Evolutionary conservation across 64 coral and sea anemone species (phyloP), one percentile per base, ranked within the genome.

Genomic region (Pocillopora verrucosa): DNA sequence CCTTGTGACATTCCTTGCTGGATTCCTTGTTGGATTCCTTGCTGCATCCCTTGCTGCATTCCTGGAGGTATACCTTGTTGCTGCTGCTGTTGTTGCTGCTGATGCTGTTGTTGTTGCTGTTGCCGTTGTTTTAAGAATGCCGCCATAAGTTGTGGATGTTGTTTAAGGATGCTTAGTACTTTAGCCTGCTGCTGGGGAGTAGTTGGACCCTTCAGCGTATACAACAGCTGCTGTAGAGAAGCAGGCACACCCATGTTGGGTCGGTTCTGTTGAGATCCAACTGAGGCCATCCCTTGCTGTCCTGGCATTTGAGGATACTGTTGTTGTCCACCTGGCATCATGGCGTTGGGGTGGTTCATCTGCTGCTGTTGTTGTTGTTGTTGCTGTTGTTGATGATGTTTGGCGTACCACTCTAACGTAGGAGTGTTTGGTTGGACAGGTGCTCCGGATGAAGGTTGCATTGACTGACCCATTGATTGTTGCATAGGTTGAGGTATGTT

Each of bases 141-240:
- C 73, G 91, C 58, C 59, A 92, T 92, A 57, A 99, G 77, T 35
- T 95, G 97, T 19, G 97, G 97, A 88, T 99, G 92, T 74, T 95
- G 87, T 70, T 93, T 93, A 59, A 99, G 94, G 84, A 99, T 99
- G 45, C 83, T 89, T 77, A 99, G 65, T 16, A 95, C 91, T 61
- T 95, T 88, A 13, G 97, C 97, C 76, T 93, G 83, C 60, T 97
- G 95, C 37, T 89, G 89, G 2, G 92, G 95, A 16, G 36, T 87
- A 41, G 26, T 93, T 22, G 91, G 95, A 12, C 84, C 78, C 34
- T 91, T 93, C 7, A 97, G 60, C 9, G 83, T 90, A 45, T 93
- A 92, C 69, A 97, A 74, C 51, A 97, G 78, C n/a, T 97, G 94
- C 41, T 93, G 95, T 61, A 97, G 63, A 20, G 94, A 88, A 36